phyloP scores from a whole-genome alignment of 2,888 invertebrate genomes.

The Saturnia japonica region DNA sequence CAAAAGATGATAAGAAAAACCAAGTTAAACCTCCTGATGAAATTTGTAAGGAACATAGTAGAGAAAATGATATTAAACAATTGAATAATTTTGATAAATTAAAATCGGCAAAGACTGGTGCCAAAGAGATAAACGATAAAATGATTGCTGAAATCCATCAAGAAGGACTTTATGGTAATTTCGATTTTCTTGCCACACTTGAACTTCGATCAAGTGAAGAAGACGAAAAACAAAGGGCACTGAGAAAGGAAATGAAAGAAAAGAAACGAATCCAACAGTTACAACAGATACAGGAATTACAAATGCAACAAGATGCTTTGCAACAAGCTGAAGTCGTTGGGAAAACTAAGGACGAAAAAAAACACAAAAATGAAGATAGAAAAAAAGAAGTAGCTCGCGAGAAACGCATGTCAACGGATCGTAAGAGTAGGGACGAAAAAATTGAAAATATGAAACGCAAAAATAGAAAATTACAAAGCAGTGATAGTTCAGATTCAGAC shows the following conservation, averaged over 20 bases:
- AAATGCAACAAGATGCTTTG: conserved; percentile 74
- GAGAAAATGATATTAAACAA: conserved; percentile 56
- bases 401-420: conserved; percentile 76
- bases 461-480: conserved; percentile 79
- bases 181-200: conserved; percentile 82
- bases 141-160: conserved; percentile 47
- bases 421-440: conserved; percentile 78
- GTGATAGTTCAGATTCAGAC: conserved; percentile 88
- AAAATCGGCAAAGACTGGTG: conserved; percentile 55
- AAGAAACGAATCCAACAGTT: conserved; percentile 78
- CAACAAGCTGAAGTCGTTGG: conserved; percentile 64
- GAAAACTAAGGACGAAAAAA: conserved; percentile 73
- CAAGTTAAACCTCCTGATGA: conserved; percentile 76
- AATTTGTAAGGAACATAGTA: conserved; percentile 56
- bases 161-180: conserved; percentile 74
- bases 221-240: conserved; percentile 81
- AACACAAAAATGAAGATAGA: conserved; percentile 67
- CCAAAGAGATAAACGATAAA: conserved; percentile 53
- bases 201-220: conserved; percentile 83
- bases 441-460: conserved; percentile 65
- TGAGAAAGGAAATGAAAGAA: conserved; percentile 81
- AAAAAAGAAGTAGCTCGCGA: conserved; percentile 73
- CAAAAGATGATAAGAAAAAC: conserved; percentile 82
- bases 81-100: conserved; percentile 46
- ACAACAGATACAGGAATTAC: conserved; percentile 75